phyloP scores from a whole-genome alignment of 2,888 invertebrate species.

The Nymphalis c-album region DNA sequence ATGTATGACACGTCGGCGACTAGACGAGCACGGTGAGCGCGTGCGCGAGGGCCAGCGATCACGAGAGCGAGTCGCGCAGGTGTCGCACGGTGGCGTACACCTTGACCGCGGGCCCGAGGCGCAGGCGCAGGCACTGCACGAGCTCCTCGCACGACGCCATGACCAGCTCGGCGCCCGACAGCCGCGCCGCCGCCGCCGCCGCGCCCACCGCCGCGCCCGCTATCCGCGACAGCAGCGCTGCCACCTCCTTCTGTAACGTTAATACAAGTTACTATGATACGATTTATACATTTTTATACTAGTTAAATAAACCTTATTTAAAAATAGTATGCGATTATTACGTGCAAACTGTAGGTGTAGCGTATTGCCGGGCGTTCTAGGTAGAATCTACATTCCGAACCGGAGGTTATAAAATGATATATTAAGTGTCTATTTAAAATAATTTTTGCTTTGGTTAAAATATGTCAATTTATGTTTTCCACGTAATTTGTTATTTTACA shows the following conservation, averaged over 20 bases:
- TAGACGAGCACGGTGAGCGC: constrained; percentile 33
- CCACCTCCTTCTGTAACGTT: constrained; percentile 58
- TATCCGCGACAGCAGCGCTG: constrained; percentile 55
- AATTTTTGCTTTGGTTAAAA: too few relatives aligned
- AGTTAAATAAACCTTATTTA: too few relatives aligned
- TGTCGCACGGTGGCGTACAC: constrained; percentile 74
- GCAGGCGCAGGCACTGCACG: constrained; percentile 86
- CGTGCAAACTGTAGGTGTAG: too few relatives aligned
- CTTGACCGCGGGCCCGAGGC: constrained; percentile 93
- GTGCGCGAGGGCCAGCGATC: constrained; percentile 32
- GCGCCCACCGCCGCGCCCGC: constrained; percentile 59
- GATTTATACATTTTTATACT: too few relatives aligned
- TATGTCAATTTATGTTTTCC: background rate
- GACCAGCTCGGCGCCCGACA: constrained; percentile 92
- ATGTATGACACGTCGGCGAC: background rate
- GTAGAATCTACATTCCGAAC: too few relatives aligned
- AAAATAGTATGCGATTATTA: too few relatives aligned
- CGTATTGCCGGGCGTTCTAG: too few relatives aligned
- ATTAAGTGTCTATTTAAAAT: too few relatives aligned
- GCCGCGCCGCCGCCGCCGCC: constrained; percentile 70
- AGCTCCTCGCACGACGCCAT: constrained; percentile 92
- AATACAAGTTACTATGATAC: too few relatives aligned
- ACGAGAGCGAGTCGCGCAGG: constrained; percentile 50
- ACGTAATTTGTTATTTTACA: too few relatives aligned
- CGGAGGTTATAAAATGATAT: too few relatives aligned